These are phyloP conservation scores for Heliornis fulica DNA, from an alignment of 2,113 vertebrate genomes.

Conservation along the genomic window DNA sequence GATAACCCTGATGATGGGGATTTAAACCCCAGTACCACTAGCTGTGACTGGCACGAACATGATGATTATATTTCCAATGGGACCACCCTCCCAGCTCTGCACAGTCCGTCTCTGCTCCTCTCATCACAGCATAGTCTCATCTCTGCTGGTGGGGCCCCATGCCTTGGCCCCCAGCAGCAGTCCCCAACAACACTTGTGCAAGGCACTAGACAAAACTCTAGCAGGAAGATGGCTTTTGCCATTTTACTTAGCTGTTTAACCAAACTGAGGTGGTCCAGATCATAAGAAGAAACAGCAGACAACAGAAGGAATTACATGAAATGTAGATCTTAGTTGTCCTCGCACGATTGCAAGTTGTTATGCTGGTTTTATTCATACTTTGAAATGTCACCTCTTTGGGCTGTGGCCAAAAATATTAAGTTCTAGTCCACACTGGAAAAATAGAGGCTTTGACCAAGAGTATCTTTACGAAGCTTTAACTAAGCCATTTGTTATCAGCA, in stretches of 20 bases:
- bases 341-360: background rate
- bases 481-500: slow-evolving; percentile 33
- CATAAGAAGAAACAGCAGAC: background rate
- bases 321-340: slow-evolving; percentile 19
- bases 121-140: background rate
- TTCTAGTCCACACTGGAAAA: background rate
- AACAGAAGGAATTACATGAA: slow-evolving; percentile 32
- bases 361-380: slow-evolving; percentile 42
- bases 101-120: background rate
- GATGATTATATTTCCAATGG: background rate
- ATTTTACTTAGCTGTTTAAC: background rate
- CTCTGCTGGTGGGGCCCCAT: background rate
- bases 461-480: background rate
- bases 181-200: background rate
- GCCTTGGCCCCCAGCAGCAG: background rate
- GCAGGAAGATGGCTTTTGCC: background rate
- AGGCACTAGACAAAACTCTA: background rate
- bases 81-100: background rate
- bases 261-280: background rate
- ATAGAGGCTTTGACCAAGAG: slow-evolving; percentile 8
- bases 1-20: slow-evolving; percentile 7
- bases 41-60: background rate
- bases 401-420: slow-evolving; percentile 9
- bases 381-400: slow-evolving; percentile 28
- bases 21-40: slow-evolving; percentile 17